Conservation (phyloP, 2,888 invertebrate genomes). For the Phaonia tiefii region DNA sequence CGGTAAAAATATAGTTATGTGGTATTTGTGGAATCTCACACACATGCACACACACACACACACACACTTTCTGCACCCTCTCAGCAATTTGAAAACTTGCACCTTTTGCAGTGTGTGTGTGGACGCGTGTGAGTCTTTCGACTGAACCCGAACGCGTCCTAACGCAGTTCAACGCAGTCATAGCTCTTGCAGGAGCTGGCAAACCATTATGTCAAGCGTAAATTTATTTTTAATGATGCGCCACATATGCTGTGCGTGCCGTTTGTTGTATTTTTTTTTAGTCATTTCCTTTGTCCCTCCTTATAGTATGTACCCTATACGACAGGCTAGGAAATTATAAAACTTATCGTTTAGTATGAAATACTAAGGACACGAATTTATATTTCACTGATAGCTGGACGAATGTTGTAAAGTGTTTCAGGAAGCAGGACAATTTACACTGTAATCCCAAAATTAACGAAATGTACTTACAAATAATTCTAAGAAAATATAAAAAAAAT, state of each 20-base stretch:
- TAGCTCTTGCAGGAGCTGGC: conserved; percentile 12
- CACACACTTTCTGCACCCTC: conserved; percentile 4
- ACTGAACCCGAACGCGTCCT: background rate
- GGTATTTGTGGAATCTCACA: conserved; percentile 16
- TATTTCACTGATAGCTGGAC: no score
- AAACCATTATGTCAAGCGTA: conserved; percentile 62
- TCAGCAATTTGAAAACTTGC: conserved; percentile 30
- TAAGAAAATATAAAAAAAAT: no score
- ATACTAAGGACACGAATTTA: no score
- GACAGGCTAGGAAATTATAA: no score
- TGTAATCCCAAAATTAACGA: no score
- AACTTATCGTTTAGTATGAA: no score
- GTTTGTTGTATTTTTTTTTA: conserved; percentile 46
- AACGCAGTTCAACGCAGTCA: background rate
- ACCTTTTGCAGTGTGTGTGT: background rate
- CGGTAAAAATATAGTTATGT: conserved; percentile 13
- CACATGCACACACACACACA: background rate
- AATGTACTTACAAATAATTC: no score
- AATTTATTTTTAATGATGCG: conserved; percentile 66
- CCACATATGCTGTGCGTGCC: conserved; percentile 60
- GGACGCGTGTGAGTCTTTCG: no score
- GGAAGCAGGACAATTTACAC: no score
- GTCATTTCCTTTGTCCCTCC: conserved; percentile 17
- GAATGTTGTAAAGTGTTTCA: no score
- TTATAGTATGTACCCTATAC: background rate